Conservation (phyloP, 2,797 vertebrate genomes). For the Menidia menidia region DNA sequence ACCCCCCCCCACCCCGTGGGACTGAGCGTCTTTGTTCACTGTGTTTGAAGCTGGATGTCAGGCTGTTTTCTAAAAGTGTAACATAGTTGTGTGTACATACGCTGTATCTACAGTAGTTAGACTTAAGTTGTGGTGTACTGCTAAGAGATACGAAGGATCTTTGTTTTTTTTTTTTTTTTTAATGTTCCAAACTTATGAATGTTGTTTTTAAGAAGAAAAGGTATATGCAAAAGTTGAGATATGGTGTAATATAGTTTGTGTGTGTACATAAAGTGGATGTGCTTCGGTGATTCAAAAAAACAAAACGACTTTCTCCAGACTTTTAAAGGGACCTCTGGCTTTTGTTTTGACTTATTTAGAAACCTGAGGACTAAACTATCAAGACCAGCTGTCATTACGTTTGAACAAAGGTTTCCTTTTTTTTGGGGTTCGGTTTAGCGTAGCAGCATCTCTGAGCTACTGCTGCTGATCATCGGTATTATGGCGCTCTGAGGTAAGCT, state of each 20-base stretch:
- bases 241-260: slow-evolving; percentile 49
- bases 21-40: slow-evolving; percentile 35
- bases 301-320: slow-evolving; percentile 30
- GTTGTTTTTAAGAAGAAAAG: slow-evolving; percentile 53
- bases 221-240: slow-evolving; percentile 70
- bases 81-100: slow-evolving; percentile 77
- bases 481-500: slow-evolving; percentile 32
- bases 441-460: slow-evolving; percentile 27
- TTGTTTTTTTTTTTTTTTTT: slow-evolving; percentile 79
- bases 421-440: slow-evolving; percentile 26
- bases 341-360: slow-evolving; percentile 46
- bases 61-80: slow-evolving; percentile 64
- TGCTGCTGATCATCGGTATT: slow-evolving; percentile 25
- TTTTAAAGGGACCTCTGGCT: slow-evolving; percentile 39
- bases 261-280: slow-evolving; percentile 50
- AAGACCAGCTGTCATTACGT: slow-evolving; percentile 6
- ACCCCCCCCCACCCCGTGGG: slow-evolving; percentile 39
- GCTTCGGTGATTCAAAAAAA: slow-evolving; percentile 26
- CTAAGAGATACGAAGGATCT: slow-evolving; percentile 46
- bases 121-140: slow-evolving; percentile 57
- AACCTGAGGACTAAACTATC: slow-evolving; percentile 31
- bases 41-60: slow-evolving; percentile 39
- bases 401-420: slow-evolving; percentile 8
- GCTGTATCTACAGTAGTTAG: slow-evolving; percentile 62
- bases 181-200: slow-evolving; percentile 70